phyloP scores from a whole-genome alignment of 2,888 invertebrate species.

The Protophormia terraenovae region DNA sequence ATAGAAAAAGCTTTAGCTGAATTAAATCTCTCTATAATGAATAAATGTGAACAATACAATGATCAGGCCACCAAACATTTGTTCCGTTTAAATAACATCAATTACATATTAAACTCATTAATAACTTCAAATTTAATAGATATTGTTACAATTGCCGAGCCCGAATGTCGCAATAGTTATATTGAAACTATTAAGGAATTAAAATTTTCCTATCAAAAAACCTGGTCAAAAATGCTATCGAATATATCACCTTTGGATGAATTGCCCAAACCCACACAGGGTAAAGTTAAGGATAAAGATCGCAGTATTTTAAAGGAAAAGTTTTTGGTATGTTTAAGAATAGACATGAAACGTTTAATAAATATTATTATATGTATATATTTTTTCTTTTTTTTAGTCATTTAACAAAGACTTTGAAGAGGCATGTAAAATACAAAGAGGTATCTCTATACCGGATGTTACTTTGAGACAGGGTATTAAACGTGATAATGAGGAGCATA shows the following conservation, averaged over 20 bases:
- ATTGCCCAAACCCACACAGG: constrained; percentile 85
- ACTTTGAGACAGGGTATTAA: constrained; percentile 94
- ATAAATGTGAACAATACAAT: constrained; percentile 94
- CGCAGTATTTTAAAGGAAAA: constrained; percentile 92
- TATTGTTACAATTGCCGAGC: constrained; percentile 90
- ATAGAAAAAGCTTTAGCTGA: constrained; percentile 94
- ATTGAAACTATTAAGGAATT: constrained; percentile 92
- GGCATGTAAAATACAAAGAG: constrained; percentile 90
- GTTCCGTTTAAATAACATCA: constrained; percentile 96
- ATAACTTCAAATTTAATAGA: constrained; percentile 92
- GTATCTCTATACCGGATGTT: constrained; percentile 96
- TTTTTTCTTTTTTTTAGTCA: constrained; percentile 83
- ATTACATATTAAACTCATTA: constrained; percentile 95
- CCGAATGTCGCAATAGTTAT: constrained; percentile 93
- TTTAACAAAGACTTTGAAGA: constrained; percentile 99
- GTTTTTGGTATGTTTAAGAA: constrained; percentile 86
- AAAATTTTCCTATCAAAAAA: constrained; percentile 84
- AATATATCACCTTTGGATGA: constrained; percentile 88
- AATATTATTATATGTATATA: no score
- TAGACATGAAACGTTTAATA: no score
- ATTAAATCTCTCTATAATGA: constrained; percentile 92
- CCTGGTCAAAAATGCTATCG: constrained; percentile 91
- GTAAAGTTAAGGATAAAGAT: constrained; percentile 92
- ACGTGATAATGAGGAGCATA: constrained; percentile 92
- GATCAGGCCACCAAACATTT: constrained; percentile 93